These are phyloP conservation scores for Bimastos eiseni DNA, from an alignment of 2,888 invertebrate species.

Conservation along the genomic window DNA sequence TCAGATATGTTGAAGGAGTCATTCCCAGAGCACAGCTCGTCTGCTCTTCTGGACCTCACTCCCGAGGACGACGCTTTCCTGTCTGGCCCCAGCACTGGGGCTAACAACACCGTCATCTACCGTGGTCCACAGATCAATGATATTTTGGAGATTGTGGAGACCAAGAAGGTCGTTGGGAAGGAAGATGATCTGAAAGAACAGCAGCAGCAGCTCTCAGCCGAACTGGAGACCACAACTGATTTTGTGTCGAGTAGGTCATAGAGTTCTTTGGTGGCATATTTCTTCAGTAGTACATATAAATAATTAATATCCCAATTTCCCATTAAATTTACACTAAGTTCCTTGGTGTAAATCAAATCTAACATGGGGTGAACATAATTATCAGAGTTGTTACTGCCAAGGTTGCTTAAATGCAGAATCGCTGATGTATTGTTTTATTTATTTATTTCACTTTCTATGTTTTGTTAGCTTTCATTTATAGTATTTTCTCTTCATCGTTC, in stretches of 20 bases:
- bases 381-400: too few species aligned
- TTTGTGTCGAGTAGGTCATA: not conserved
- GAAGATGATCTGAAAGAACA: not conserved
- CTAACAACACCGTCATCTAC: constrained; percentile 37
- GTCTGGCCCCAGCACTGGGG: constrained; percentile 35
- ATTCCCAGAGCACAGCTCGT: constrained; percentile 46
- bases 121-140: constrained; percentile 19
- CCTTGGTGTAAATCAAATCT: too few species aligned
- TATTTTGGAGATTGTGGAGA: not conserved
- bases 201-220: not conserved
- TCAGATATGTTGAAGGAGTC: constrained; percentile 49
- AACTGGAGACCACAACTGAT: not conserved
- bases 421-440: too few species aligned
- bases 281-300: too few species aligned
- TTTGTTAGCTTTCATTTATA: too few species aligned
- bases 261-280: not conserved
- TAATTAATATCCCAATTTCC: too few species aligned
- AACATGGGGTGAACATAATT: too few species aligned
- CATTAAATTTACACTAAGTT: too few species aligned
- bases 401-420: too few species aligned
- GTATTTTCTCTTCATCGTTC: not conserved
- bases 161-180: not conserved
- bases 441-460: too few species aligned
- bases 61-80: constrained; percentile 32
- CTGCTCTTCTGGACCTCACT: constrained; percentile 37